Conservation (phyloP, 2,888 invertebrate genomes). For the Scaptomyza cyrtandrae region DNA sequence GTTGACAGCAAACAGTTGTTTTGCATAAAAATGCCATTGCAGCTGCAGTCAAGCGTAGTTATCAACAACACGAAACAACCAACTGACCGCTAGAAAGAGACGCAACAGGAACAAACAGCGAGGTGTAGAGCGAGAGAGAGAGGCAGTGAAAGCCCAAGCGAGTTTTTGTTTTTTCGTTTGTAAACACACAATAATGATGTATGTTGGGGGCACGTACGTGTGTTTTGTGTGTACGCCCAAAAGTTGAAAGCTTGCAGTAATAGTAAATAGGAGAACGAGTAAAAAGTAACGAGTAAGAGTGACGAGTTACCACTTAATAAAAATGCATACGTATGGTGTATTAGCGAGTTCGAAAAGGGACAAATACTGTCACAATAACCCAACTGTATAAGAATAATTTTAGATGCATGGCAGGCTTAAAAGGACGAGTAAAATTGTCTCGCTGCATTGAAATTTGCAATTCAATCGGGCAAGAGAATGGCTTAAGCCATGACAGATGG, state of each 20-base stretch:
- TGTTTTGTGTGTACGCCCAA: constrained; percentile 28
- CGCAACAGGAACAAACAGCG: not conserved
- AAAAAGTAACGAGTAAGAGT: not conserved
- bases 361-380: no score
- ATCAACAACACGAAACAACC: constrained; percentile 15
- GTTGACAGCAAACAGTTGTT: constrained; percentile 80
- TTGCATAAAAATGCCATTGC: constrained; percentile 78
- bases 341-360: not conserved
- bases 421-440: constrained; percentile 5
- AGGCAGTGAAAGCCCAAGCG: constrained; percentile 1
- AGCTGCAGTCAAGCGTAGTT: constrained; percentile 51
- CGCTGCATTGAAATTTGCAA: constrained; percentile 9
- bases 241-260: not conserved
- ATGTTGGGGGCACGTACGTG: not conserved
- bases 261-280: not conserved
- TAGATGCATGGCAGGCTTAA: not conserved
- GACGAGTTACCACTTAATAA: no score
- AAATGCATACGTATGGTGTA: no score
- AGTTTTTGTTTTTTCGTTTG: constrained; percentile 33
- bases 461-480: not conserved
- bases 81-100: constrained; percentile 14
- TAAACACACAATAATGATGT: constrained; percentile 68
- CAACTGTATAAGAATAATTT: not conserved
- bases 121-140: not conserved
- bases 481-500: constrained; percentile 3